Percentiles rank a stretch among this genome's conserved stretches.
These are phyloP conservation scores for Phallusia fumigata DNA, from an alignment of 23 tunicate species.

Conservation along the genomic window DNA sequence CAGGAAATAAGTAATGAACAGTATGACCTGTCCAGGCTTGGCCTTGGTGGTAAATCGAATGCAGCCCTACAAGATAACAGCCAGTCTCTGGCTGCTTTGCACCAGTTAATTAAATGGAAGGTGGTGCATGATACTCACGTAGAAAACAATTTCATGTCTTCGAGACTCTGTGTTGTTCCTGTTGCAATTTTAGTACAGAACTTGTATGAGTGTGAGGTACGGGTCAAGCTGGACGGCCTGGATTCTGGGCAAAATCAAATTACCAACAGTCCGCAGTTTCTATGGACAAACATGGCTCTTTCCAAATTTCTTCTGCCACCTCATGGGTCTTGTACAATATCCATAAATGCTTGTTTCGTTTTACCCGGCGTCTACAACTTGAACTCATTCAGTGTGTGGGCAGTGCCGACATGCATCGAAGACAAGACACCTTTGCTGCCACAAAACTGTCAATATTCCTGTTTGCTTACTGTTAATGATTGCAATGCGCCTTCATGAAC, in stretches of 20 bases:
- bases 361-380: slow-evolving; percentile 68
- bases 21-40: slow-evolving; percentile 13
- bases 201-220: slow-evolving; percentile 49
- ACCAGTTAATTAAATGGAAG: slow-evolving; percentile 75
- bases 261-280: slow-evolving; percentile 34
- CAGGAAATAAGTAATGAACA: background rate
- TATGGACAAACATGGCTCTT: slow-evolving; percentile 71
- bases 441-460: slow-evolving; percentile 64
- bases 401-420: slow-evolving; percentile 47
- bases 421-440: slow-evolving; percentile 59
- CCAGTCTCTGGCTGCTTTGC: slow-evolving; percentile 56
- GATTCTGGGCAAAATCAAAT: slow-evolving; percentile 25
- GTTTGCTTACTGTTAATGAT: slow-evolving; percentile 35
- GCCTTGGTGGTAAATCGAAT: slow-evolving; percentile 1
- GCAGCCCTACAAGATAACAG: slow-evolving; percentile 20
- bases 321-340: slow-evolving; percentile 15
- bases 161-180: slow-evolving; percentile 45
- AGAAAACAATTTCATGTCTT: slow-evolving; percentile 39
- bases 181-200: slow-evolving; percentile 42
- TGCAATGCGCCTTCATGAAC: background rate
- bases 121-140: background rate
- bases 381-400: slow-evolving; percentile 78
- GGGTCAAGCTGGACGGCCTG: slow-evolving; percentile 43
- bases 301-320: slow-evolving; percentile 53
- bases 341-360: slow-evolving; percentile 69